A percentile compares a stretch with the other conserved stretches of the same genome.
phyloP scores from a whole-genome alignment of 2,888 invertebrate species.

The Drosophila neotestacea region DNA sequence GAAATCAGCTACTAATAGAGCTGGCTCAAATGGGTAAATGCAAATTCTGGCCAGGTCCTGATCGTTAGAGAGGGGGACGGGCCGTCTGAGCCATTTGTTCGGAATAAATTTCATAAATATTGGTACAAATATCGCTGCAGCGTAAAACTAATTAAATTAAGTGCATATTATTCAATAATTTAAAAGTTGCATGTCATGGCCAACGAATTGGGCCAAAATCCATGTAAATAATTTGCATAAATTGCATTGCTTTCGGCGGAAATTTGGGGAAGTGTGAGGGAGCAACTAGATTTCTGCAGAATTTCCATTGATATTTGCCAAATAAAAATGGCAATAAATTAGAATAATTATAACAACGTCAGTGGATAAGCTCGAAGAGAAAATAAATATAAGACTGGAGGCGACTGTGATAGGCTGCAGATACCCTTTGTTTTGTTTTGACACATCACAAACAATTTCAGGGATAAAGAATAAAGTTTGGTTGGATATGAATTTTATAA shows the following conservation, averaged over 20 bases:
- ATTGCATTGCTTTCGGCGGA: constrained; percentile 7
- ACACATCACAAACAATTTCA: no score
- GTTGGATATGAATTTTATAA: no score
- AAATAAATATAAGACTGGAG: not conserved
- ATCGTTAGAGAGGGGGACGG: not conserved
- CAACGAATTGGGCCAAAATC: constrained; percentile 19
- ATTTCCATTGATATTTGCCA: constrained; percentile 4
- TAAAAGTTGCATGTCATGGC: constrained; percentile 42
- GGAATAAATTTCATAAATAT: constrained; percentile 39
- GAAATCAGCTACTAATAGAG: constrained; percentile 46
- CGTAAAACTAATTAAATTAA: constrained; percentile 64
- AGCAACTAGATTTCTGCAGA: not conserved
- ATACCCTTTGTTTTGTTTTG: not conserved
- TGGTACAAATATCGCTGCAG: constrained; percentile 14
- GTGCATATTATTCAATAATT: constrained; percentile 62
- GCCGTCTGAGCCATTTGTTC: constrained; percentile 1
- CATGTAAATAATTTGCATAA: constrained; percentile 58
- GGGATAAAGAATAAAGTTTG: no score
- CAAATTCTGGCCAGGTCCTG: not conserved
- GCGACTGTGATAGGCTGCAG: not conserved
- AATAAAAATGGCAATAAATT: constrained; percentile 1
- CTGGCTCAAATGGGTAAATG: constrained; percentile 33
- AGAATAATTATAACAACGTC: not conserved
- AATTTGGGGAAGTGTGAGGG: not conserved
- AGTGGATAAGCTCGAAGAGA: not conserved